A percentile compares a stretch with the other conserved stretches of the same genome.
phyloP scores from a whole-genome alignment of 2,797 vertebrate genomes.

The Serranus cabrilla region DNA sequence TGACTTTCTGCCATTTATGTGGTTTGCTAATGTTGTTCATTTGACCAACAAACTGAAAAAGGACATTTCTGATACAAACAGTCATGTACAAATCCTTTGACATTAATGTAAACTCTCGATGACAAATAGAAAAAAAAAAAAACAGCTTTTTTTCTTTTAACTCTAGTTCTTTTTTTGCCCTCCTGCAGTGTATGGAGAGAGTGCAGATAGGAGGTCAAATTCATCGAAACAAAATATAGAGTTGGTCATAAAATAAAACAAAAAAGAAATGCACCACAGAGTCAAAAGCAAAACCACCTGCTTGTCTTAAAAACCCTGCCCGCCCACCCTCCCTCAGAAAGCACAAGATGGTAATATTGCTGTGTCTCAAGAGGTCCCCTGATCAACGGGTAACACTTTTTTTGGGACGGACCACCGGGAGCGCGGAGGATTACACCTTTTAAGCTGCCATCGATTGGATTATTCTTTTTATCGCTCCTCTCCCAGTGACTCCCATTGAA shows the following conservation, averaged over 20 bases:
- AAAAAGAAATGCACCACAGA: slow-evolving; percentile 85
- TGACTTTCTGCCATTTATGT: slow-evolving; percentile 75
- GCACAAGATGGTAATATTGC: slow-evolving; percentile 90
- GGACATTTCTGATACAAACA: slow-evolving; percentile 81
- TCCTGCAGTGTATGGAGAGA: slow-evolving; percentile 82
- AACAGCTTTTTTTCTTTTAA: slow-evolving; percentile 61
- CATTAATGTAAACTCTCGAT: slow-evolving; percentile 88
- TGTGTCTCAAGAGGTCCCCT: slow-evolving; percentile 84
- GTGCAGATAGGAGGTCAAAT: slow-evolving; percentile 79
- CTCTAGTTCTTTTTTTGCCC: slow-evolving; percentile 56
- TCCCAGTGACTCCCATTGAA: slow-evolving; percentile 78
- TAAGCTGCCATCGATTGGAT: slow-evolving; percentile 88
- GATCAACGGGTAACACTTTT: slow-evolving; percentile 79
- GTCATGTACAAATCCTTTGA: slow-evolving; percentile 84
- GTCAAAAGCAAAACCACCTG: slow-evolving; percentile 81
- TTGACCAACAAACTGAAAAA: slow-evolving; percentile 84
- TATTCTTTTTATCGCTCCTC: slow-evolving; percentile 81
- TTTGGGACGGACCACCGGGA: slow-evolving; percentile 82
- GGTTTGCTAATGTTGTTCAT: slow-evolving; percentile 80
- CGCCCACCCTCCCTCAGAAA: slow-evolving; percentile 69
- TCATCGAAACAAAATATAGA: slow-evolving; percentile 73
- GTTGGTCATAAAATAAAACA: slow-evolving; percentile 87
- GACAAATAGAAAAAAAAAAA: slow-evolving; percentile 51
- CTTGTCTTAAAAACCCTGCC: slow-evolving; percentile 77
- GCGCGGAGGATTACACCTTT: slow-evolving; percentile 78